Evolutionary conservation across 2,113 vertebrate species (phyloP).

Genomic region (Grantiella picta): DNA sequence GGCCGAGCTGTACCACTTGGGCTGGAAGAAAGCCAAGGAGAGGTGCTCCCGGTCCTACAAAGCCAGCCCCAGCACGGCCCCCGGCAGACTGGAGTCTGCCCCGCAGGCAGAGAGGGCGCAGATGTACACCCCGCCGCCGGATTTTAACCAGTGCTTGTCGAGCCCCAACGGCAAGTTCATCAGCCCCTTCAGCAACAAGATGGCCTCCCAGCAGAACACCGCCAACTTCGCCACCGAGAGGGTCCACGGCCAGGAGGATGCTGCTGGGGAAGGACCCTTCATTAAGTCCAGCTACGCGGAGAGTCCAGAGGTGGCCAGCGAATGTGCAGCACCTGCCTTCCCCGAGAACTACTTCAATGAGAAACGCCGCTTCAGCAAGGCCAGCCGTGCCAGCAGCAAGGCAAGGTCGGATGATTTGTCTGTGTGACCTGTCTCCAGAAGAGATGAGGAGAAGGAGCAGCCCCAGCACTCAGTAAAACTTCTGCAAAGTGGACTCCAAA

Average conservation of each 20-base stretch:
- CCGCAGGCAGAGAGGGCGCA: slow-evolving; percentile 31
- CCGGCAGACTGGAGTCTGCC: slow-evolving; percentile 49
- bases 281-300: slow-evolving; percentile 78
- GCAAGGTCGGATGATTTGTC: slow-evolving; percentile 87
- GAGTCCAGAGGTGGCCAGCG: slow-evolving; percentile 64
- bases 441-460: background rate
- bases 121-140: slow-evolving; percentile 86
- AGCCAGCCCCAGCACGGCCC: slow-evolving; percentile 18
- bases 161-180: slow-evolving; percentile 73
- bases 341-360: slow-evolving; percentile 74
- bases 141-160: slow-evolving; percentile 86
- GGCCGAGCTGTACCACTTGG: slow-evolving; percentile 89
- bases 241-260: slow-evolving; percentile 74
- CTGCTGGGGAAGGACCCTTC: slow-evolving; percentile 73
- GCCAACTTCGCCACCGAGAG: slow-evolving; percentile 86
- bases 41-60: background rate
- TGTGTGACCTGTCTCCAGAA: slow-evolving; percentile 69
- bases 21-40: slow-evolving; percentile 82
- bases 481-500: background rate
- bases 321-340: slow-evolving; percentile 52
- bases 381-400: slow-evolving; percentile 85
- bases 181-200: slow-evolving; percentile 83
- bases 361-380: slow-evolving; percentile 87
- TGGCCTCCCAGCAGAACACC: slow-evolving; percentile 90
- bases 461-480: background rate